Evolutionary conservation across 1,140 invertebrate species (phyloP), one percentile per base, ranked within the genome.

Genomic region (Wasmannia auropunctata): DNA sequence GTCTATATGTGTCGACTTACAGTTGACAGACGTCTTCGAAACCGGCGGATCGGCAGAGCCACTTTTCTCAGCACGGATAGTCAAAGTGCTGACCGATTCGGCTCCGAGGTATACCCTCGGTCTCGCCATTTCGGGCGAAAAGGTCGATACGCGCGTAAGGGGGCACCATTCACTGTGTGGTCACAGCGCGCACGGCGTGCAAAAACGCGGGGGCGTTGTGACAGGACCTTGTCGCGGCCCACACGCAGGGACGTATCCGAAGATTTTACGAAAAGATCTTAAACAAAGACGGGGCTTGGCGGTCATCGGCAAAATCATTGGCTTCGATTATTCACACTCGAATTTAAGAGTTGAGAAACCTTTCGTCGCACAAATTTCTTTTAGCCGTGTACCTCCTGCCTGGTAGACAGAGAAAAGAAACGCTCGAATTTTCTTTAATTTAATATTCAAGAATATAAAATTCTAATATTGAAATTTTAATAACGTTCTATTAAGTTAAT

Each of bases 211-310:
- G 92, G 93, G 93, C 93, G 93, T 93, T 87, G 86, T 90, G 90
- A 90, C 92, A 93, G 93, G 91, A 92, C 93, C 93, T 94, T 94
- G 93, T 93, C 92, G 88, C 93, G 87, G 87, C 93, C 93, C 92
- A 94, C 93, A 94, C 91, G 58, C 93, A 93, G 92, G 92, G 90
- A 93, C 89, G 93, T 94, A 94, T 85, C 58, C 25, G 11, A 16
- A 25, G 88, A 84, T 91, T 91, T 90, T 62, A 91, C 89, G 81
- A 90, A 92, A 92, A 88, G 54, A 69, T 80, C 46, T 40, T 69
- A 60, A 79, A 14, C 62, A 34, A 83, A 58, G 51, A 7, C n/a
- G 43, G 72, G 49, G 3, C 69, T n/a, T 49, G n/a, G 28, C 51
- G 22, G 43, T 72, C 19, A n/a, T 76, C 62, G 65, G 5, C 11